Base-by-base conservation (phyloP, 2,888 invertebrate species). In the Agrilus mali region DNA sequence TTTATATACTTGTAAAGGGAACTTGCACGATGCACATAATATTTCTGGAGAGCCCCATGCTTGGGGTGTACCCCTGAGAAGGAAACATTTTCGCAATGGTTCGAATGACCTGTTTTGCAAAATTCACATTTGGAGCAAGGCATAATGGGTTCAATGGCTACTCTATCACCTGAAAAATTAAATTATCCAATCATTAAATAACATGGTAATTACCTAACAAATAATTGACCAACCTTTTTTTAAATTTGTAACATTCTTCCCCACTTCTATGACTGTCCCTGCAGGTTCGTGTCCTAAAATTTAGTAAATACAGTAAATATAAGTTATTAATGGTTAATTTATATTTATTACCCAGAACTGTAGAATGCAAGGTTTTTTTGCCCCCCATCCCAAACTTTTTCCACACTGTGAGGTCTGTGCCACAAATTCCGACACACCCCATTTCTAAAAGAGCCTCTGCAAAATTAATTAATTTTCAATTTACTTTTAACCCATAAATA, bases 61-160 rank as follows among this genome's bases (percentile, higher is more conserved):
- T 75, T 67, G 0, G 93, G 93, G 1, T 93, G 93, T 1, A 92
- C 92, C 20, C 92, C 92, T 65, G 87, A 87, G 70, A 93, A 94
- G 38, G 69, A 57, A 63, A 93, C 82, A 44, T 85, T 83, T 0
- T 76, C 73, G 52, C 94, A 94, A 34, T 93, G 72, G 68, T 94
- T 90, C 68, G 94, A 94, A 46, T 77, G 73, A 33, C 93, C 93
- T 41, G 67, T 69, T 65, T 86, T 88, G 68, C 94, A 94, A 62
- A 76, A 80, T 35, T 76, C 71, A 63, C 94, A 94, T 43, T 67
- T 67, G 41, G 86, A 74, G 58, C 94, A 94, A 1, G 86, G 80
- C 37, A 88, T 82, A 8, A 92, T 93, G 0, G 93, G 93, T 65
- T 93, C 92, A 50, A 93, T 80, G 2, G 89, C 89, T 10, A 93